Conservation (phyloP, 2,797 vertebrate genomes). For the Pristis pectinata region DNA sequence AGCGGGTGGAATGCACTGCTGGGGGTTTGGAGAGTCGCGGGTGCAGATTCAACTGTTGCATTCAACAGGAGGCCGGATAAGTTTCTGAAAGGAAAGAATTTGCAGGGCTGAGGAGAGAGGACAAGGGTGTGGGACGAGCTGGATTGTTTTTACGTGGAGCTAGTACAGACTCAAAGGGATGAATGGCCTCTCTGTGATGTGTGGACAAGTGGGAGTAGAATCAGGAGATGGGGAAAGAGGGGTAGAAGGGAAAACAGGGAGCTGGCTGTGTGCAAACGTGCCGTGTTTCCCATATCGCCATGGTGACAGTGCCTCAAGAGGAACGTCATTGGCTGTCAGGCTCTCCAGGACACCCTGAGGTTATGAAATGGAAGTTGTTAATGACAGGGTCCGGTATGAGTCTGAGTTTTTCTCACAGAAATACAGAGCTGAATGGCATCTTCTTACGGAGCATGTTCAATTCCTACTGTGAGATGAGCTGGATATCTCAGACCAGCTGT, state of each 20-base stretch:
- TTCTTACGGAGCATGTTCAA: not conserved
- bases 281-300: too few relatives aligned
- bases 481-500: not conserved
- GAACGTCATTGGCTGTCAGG: not conserved
- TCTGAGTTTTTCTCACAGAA: not conserved
- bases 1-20: too few relatives aligned
- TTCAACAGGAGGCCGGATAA: too few relatives aligned
- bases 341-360: not conserved
- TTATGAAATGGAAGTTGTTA: not conserved
- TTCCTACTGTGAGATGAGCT: not conserved
- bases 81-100: too few relatives aligned
- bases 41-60: too few relatives aligned
- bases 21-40: too few relatives aligned
- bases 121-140: too few relatives aligned
- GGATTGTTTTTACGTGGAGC: too few relatives aligned
- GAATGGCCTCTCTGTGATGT: too few relatives aligned
- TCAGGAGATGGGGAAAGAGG: not conserved
- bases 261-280: not conserved
- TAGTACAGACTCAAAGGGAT: too few relatives aligned
- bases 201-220: not conserved
- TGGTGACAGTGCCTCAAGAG: not conserved
- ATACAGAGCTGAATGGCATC: not conserved
- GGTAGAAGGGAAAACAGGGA: not conserved
- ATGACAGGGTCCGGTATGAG: fast-evolving
- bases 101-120: too few relatives aligned